Evolutionary conservation across 2,113 vertebrate species (phyloP), one percentile per base, ranked within the genome.

Genomic region (Lanius collurio): DNA sequence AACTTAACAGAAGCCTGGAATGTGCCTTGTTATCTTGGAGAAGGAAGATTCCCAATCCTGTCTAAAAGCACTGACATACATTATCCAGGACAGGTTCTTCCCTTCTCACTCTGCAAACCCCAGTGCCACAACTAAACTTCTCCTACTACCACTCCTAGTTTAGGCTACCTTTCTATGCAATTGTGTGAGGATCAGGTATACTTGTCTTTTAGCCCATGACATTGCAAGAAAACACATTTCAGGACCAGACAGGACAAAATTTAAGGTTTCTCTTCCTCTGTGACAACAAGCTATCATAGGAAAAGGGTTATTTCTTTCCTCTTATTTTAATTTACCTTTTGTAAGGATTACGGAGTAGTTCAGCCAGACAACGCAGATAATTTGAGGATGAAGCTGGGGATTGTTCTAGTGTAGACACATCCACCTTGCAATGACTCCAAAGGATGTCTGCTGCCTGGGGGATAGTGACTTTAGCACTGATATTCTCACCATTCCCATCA

Each of bases 401-500:
- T 26, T 55, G 80, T 85, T 98, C 94, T 70, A 99, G 94, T 26
- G 97, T 84, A 44, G 87, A 47, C 30, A 96, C 98, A 24, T 97
- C 89, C 6, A 98, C 98, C 76, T 93, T 98, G 95, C 98, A 99
- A 70, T 99, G 97, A 97, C 99, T 99, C 99, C 99, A 99, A 88
- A 99, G 98, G 81, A 99, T 82, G 49, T 99, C 99, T 21, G 99
- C 99, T 52, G 98, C 98, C 17, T 73, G 95, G 9, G 99, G 99
- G 35, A 99, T 87, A 15, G 46, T 89, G 49, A 7, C 39, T 31
- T 65, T 80, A 67, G 69, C 12, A 11, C 55, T 49, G 9, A 41
- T 33, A 22, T 28, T 84, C 1, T 26, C 44, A 27, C 20, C 21
- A 2, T 92, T 96, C 11, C 98, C 98, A 41, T 99, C 99, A 1